Evolutionary conservation across 2,888 invertebrate genomes (phyloP), one percentile per base, ranked within the genome.

Genomic region (Leptinotarsa haldemani): DNA sequence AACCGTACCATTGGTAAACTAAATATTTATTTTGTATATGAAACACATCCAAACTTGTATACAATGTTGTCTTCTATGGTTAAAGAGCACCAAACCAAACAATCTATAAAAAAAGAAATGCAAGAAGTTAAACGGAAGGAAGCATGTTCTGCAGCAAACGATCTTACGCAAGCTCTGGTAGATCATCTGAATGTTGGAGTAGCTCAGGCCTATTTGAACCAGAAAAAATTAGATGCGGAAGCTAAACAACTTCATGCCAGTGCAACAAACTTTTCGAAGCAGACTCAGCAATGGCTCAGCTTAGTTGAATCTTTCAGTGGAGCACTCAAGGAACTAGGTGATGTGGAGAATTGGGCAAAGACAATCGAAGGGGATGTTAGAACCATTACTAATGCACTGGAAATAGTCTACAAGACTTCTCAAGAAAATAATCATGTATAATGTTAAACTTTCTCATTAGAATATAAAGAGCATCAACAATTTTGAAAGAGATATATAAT

Each of bases 151-250:
- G 95, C 98, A 70, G 97, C 98, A 1, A 97, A 95, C 86, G 94
- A 95, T 83, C 89, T 99, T 77, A 98, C 98, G 0, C 96, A 97
- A 86, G 90, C 97, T 48, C 90, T 99, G 48, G 98, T 99, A 0
- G 98, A 99, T 88, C 98, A 99, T 87, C 90, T 99, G 25, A 99
- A 99, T 90, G 96, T 98, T 80, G 98, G 98, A 15, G 98, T 99
- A 4, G 97, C 99, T 0, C 98, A 98, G 88, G 99, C 99, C 0
- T 99, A 99, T 87, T 90, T 98, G 61, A 99, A 99, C 87, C 99
- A 99, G 87, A 98, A 98, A 87, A 94, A 98, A 84, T 89, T 99
- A 70, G 99, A 99, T 88, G 95, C 97, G 2, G 99, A 99, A 89
- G 98, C 98, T 0, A 98, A 99, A 86, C 94, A 97, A 79, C 89